Base-by-base conservation (phyloP, 2,113 vertebrate genomes). In the Galemys pyrenaicus region DNA sequence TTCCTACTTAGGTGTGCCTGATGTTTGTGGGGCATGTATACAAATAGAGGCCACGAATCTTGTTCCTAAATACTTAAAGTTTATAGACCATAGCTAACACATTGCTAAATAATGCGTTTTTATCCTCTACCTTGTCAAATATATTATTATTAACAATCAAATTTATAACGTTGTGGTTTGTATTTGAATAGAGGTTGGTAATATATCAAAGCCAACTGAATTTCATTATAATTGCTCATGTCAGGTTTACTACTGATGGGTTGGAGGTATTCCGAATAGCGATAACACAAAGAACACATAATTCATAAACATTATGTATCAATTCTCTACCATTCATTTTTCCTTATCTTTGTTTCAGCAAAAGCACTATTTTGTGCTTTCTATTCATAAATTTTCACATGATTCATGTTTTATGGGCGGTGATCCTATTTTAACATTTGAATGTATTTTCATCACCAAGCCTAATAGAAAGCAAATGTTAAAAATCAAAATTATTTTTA, bases 181-280 rank as follows among this genome's bases (percentile, higher is more conserved):
- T 64, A 19, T 91, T 37, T 75, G 75, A 87, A 19, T 77, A 73
- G 60, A 92, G 39, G 46, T 84, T 88, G 78, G 78, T 65, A 83
- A 20, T 41, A 13, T 84, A 91, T 96, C 88, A 91, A 84, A 79
- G 56, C 9, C 58, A 68, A 92, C 32, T 80, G 51, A 88, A 71
- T 30, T 68, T 56, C n/a, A 78, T 68, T 80, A 74, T 60, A 77
- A 39, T 67, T 62, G n/a, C 30, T 58, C 26, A 39, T 56, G 51
- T 70, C 51, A 35, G 75, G 62, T 70, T 17, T 68, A 64, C 82
- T 77, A 1, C 51, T 30, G 44, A 49, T 58, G 46, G 37, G 44
- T 39, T 41, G 19, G 74, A 39, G 60, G 32, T 75, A 5, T 81
- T 89, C 49, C 81, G 62, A 62, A 78, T 39, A 49, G 58, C 28